phyloP scores from a whole-genome alignment of 2,113 vertebrate species.

The Hiodon tergisus region DNA sequence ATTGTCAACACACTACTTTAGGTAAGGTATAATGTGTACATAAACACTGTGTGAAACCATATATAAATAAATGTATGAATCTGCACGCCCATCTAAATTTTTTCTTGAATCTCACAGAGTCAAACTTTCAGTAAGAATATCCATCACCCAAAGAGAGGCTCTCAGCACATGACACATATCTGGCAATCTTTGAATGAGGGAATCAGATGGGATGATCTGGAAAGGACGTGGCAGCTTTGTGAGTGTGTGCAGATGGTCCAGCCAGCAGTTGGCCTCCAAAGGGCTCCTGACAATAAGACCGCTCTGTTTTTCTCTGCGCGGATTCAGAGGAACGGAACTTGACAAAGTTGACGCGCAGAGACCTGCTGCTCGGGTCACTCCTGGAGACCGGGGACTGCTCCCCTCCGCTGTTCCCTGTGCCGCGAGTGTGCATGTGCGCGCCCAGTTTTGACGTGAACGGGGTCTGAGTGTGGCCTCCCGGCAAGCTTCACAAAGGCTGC shows the following conservation, averaged over 20 bases:
- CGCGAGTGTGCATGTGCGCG: constrained; percentile 14
- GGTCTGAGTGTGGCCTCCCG: constrained; percentile 30
- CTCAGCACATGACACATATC: no score
- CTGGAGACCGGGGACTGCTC: background rate
- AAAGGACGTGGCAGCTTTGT: constrained; percentile 7
- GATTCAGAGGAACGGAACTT: constrained; percentile 12
- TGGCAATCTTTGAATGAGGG: constrained; percentile 22
- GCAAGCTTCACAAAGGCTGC: constrained; percentile 24
- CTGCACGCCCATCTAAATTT: no score
- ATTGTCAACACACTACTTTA: background rate
- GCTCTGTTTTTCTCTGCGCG: constrained; percentile 39
- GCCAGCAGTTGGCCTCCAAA: constrained; percentile 33
- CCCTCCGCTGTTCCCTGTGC: constrained; percentile 16
- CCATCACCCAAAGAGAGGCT: no score
- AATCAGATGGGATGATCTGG: background rate
- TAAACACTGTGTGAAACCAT: no score
- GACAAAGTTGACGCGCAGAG: constrained; percentile 6
- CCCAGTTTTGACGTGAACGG: constrained; percentile 32
- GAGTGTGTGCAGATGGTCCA: constrained; percentile 29
- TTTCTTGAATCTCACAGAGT: no score
- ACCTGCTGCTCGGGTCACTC: background rate
- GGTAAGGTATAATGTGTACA: no score
- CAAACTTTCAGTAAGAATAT: no score
- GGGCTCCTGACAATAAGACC: constrained; percentile 39
- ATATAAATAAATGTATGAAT: no score